These are phyloP conservation scores for Probaryconus sp. DNA, from an alignment of 1,140 invertebrate genomes.

Conservation along the genomic window DNA sequence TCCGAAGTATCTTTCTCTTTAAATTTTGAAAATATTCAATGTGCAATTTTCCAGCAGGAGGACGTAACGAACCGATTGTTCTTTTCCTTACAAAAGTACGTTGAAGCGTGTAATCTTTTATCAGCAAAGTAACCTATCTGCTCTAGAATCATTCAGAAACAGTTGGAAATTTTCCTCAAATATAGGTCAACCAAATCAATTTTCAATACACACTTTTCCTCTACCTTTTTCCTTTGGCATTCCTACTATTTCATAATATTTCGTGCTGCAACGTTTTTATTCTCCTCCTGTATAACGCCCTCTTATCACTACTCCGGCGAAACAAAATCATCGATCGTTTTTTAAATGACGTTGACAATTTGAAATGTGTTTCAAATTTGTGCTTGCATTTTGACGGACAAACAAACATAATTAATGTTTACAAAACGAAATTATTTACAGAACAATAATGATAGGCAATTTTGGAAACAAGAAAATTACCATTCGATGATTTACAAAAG, in stretches of 20 bases:
- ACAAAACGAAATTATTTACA: no score
- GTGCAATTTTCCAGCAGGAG: constrained; percentile 43
- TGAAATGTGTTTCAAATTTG: no score
- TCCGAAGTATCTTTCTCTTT: constrained; percentile 22
- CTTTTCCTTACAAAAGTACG: constrained; percentile 52
- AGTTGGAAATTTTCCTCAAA: constrained; percentile 39
- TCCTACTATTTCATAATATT: constrained; percentile 33
- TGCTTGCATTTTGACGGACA: no score
- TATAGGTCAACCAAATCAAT: constrained; percentile 53
- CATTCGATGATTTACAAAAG: no score
- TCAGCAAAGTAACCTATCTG: constrained; percentile 52
- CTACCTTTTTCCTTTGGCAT: neutral
- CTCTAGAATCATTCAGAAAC: constrained; percentile 39
- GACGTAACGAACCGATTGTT: constrained; percentile 62
- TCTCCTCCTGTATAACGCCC: constrained; percentile 11
- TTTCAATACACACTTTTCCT: constrained; percentile 19
- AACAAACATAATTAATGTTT: no score
- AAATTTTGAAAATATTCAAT: constrained; percentile 52
- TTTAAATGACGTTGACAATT: constrained; percentile 21
- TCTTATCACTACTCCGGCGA: constrained; percentile 22
- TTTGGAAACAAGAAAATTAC: no score
- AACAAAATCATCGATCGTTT: constrained; percentile 34
- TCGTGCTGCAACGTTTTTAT: constrained; percentile 16
- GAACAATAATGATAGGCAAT: no score
- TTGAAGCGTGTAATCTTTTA: constrained; percentile 55